Evolutionary conservation across 2,888 invertebrate genomes (phyloP), one percentile per base, ranked within the genome.

Genomic region (Cantharis rustica): DNA sequence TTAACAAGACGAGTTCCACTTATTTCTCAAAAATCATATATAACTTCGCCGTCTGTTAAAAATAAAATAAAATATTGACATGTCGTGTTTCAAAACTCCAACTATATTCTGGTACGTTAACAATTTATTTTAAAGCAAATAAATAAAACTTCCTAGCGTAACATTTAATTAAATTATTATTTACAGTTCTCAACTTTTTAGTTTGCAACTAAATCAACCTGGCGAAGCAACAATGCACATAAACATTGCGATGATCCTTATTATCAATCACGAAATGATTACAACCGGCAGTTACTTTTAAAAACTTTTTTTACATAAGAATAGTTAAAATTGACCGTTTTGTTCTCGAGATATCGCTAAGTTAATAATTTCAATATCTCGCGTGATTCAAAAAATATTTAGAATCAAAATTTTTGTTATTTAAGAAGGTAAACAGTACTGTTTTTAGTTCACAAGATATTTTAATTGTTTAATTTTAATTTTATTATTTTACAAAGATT

Each of bases 1-100:
- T 78, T 73, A 75, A 68, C 72, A 62, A 66, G 68, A 71, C 75
- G 64, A 75, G 72, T 71, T 75, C 75, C 75, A 75, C 71, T 75
- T 72, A 72, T 63, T 68, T 69, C 71, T 69, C 26, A 61, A 72
- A 75, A 71, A 75, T 75, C 75, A 75, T 75, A 75, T 71, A 75
- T 71, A 73, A 73, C 47, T 47, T 47, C 68, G 69, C 73, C 23
- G 68, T 61, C 68, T 15, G 74, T 70, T 74, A 70, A 64, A 73
- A 74, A 69, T 64, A 63, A 17, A 70, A 63, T 2, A 63, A 70
- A 73, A 69, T 62, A 15, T 72, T 72, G 66, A 72, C 27, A n/a
- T 61, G 23, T 64, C 47, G 68, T 68, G 23, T 20, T 68, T 68
- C 17, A 31, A 68, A 68, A 72, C 47, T 72, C 16, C 47, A 72